Evolutionary conservation across 2,888 invertebrate species (phyloP), one percentile per base, ranked within the genome.

Genomic region (Cataglyphis rosenhaueri): DNA sequence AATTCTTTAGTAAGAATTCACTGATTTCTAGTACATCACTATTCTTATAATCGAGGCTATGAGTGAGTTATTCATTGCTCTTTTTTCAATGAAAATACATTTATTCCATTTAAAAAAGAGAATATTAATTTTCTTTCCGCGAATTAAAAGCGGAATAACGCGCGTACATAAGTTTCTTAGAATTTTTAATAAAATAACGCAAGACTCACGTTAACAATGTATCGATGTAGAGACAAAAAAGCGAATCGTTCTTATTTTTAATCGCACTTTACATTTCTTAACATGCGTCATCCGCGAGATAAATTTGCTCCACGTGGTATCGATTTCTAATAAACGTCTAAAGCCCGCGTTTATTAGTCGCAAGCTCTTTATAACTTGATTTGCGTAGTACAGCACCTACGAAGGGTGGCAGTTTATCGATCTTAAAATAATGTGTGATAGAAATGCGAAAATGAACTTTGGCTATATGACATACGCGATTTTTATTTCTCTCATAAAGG

Each of bases 261-360:
- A 79, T 79, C 59, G 32, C 59, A 61, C 78, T 71, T 79, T 18
- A 12, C 59, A 73, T 79, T 71, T 79, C 78, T 79, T 79, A 79
- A 59, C 78, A 79, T 79, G 78, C 78, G 78, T 79, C 78, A 79
- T 79, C 4, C 78, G 44, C 78, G 73, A n/a, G 78, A 71, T 79
- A 79, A 79, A 79, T 79, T 79, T 79, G 78, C 73, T 71, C 78
- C 32, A 79, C 78, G 32, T 59, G 78, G 21, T 79, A 79, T 79
- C 74, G 78, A 79, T 79, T 79, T 79, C 78, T 79, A 79, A 71
- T 79, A 71, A 71, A 71, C 25, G 78, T 79, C 73, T 79, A 59
- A 73, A 44, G 73, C 78, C 59, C 32, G 44, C 41, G 35, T 71
- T 71, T 71, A 71, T 71, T 71, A 71, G 71, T 57, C 59, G 35